Conservation (phyloP, 1,140 invertebrate species). For the Coptotermes formosanus region DNA sequence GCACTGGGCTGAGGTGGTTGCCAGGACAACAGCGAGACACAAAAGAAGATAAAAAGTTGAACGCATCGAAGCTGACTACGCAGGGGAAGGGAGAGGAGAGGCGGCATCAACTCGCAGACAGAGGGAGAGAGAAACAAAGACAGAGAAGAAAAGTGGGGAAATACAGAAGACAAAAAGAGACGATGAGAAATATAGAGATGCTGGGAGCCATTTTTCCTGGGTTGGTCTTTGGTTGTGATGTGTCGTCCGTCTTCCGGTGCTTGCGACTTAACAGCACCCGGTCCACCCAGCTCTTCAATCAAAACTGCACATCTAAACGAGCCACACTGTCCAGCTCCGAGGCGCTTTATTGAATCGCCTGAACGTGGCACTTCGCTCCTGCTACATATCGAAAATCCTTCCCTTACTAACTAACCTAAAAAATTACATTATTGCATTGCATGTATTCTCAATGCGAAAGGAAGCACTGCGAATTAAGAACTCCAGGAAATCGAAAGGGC, state of each 20-base stretch:
- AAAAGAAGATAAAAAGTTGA: slow-evolving; percentile 8
- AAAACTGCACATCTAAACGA: neutral
- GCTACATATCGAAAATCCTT: neutral
- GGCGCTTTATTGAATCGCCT: neutral
- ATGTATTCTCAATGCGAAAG: too few species aligned
- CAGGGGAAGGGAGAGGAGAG: neutral
- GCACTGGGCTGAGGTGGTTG: neutral
- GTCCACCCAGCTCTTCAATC: neutral
- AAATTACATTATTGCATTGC: neutral
- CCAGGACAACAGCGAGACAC: neutral
- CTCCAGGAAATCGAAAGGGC: too few species aligned
- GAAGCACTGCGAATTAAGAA: too few species aligned
- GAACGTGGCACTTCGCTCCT: neutral
- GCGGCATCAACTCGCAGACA: neutral
- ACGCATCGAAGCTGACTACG: neutral
- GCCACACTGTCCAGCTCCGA: neutral
- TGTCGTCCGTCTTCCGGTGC: neutral
- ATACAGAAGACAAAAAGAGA: neutral
- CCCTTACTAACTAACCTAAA: neutral
- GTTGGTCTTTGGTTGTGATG: neutral
- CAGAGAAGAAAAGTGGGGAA: neutral
- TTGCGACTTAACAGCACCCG: neutral
- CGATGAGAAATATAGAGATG: neutral
- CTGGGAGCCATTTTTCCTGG: neutral
- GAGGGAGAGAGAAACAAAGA: neutral